phyloP scores from a whole-genome alignment of 2,113 vertebrate genomes.

The Alethe diademata region DNA sequence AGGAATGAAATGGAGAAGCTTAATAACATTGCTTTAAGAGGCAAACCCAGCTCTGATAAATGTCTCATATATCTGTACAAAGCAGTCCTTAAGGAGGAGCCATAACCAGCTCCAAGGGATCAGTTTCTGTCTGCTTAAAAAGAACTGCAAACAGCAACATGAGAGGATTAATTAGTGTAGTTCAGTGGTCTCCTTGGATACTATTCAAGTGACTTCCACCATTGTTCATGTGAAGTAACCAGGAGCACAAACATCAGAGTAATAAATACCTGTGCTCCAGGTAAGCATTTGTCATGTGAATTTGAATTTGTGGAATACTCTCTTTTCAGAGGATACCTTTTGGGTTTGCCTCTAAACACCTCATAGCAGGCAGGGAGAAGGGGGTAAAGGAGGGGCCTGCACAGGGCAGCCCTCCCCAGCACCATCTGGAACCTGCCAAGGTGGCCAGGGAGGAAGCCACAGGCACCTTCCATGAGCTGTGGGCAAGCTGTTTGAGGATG shows the following conservation, averaged over 20 bases:
- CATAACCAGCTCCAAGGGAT: not conserved
- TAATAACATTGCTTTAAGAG: not conserved
- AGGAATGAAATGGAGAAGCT: not conserved
- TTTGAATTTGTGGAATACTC: not conserved
- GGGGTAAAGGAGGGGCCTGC: not conserved
- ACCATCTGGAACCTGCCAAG: not conserved
- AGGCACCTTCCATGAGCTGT: not conserved
- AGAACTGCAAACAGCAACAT: not conserved
- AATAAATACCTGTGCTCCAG: not conserved
- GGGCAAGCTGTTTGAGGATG: not conserved
- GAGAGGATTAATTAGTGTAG: not conserved
- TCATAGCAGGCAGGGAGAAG: not conserved
- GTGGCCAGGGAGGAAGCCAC: not conserved
- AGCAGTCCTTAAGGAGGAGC: not conserved
- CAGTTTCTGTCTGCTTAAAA: not conserved
- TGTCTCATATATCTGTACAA: not conserved
- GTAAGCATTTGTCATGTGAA: not conserved
- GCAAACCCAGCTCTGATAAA: not conserved
- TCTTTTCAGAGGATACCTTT: not conserved
- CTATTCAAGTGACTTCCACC: not conserved
- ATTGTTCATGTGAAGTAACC: not conserved
- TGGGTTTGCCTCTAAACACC: not conserved
- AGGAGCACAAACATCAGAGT: not conserved
- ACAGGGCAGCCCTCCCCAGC: not conserved
- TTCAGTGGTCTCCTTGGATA: not conserved